These are phyloP conservation scores for Corythornis leucogaster DNA, from an alignment of 2,797 vertebrate genomes.

Conservation along the genomic window DNA sequence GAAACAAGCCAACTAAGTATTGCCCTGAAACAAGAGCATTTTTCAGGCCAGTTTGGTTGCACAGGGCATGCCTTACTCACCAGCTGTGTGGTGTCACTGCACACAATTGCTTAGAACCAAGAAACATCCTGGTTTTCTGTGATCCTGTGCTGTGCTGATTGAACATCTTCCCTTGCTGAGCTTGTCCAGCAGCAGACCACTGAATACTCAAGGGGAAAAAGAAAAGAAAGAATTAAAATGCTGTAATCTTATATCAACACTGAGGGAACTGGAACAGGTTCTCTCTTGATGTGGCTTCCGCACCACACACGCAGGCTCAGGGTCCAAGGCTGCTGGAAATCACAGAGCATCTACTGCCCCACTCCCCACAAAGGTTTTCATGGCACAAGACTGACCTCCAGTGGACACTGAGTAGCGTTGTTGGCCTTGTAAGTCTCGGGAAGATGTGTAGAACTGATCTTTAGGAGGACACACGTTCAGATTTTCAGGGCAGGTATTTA, in stretches of 20 bases:
- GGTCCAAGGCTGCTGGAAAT: background rate
- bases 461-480: background rate
- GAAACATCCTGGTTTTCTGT: background rate
- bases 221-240: background rate
- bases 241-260: background rate
- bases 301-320: fast-evolving
- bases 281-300: background rate
- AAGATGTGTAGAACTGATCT: background rate
- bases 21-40: background rate
- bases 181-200: background rate
- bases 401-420: constrained; percentile 21
- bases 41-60: background rate
- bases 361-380: background rate
- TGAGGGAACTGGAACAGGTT: background rate
- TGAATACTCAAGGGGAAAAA: background rate
- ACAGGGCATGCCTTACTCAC: background rate
- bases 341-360: background rate
- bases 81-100: background rate
- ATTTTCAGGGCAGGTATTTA: background rate
- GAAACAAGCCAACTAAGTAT: background rate
- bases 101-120: background rate
- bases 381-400: constrained; percentile 68
- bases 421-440: background rate
- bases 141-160: background rate
- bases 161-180: background rate